Base-by-base conservation (phyloP, 2,888 invertebrate species). In the Melanchra persicariae region DNA sequence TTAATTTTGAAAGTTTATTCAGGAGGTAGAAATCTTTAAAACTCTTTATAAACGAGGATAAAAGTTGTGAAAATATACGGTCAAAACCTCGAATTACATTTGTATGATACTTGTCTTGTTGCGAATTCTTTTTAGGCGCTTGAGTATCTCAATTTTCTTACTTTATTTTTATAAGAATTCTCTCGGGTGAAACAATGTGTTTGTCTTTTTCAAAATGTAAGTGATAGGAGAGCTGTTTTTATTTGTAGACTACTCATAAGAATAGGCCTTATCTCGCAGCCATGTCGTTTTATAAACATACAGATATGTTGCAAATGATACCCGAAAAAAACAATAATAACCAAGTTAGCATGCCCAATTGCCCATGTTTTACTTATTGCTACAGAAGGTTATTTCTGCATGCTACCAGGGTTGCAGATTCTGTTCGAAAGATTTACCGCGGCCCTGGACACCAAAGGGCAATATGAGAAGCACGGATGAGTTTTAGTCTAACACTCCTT, bases 21-120 rank as follows among this genome's bases (percentile, higher is more conserved):
- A 43, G 43, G 63, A 71, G 45, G 12, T 43, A 40, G 12, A 12
- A 40, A 34, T 49, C 24, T 72, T 24, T 15, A 30, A 49, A 62
- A 52, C 22, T 57, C 45, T 54, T 58, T 30, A 26, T 22, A 40
- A 61, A 17, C 2, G n/a, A 52, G 52, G 54, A 45, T 52, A 65
- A 47, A 51, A 34, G 59, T 67, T 45, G 63, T 17, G 26, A 54
- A 43, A 59, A 51, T 12, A 77, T 19, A 22, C 22, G 49, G 55
- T 61, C 40, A 64, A n/a, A 63, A 64, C 22, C 54, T 26, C 49
- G 64, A 72, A 49, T 64, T 52, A 52, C 47, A 71, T 59, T 71
- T 55, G 19, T 67, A 43, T 43, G 63, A 64, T 67, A 55, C 19
- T 40, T 15, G 19, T 19, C 58, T 77, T 68, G 40, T 67, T 72